Conservation (phyloP, 2,888 invertebrate species). For the Galeopsomyia nigrocyanea region DNA sequence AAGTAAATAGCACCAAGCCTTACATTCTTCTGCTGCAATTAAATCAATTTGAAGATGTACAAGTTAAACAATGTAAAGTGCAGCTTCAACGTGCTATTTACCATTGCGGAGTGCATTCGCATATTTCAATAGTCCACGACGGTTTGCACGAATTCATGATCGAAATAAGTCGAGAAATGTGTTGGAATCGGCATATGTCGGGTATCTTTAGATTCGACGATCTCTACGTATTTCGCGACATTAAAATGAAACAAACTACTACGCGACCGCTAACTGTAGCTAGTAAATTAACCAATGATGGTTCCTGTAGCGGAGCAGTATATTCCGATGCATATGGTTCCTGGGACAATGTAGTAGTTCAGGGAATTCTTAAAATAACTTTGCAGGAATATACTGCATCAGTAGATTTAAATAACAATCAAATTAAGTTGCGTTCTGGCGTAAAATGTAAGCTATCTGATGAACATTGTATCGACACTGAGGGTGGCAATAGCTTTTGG, state of each 20-base stretch:
- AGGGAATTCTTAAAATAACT: slow-evolving; percentile 20
- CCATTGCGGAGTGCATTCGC: slow-evolving; percentile 47
- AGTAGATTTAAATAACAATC: too few relatives aligned
- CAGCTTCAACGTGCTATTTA: slow-evolving; percentile 26
- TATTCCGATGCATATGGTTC: slow-evolving; percentile 44
- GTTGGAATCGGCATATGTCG: not conserved
- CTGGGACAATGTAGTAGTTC: slow-evolving; percentile 49
- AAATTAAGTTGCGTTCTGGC: too few relatives aligned
- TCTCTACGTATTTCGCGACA: slow-evolving; percentile 35
- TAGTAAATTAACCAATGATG: not conserved
- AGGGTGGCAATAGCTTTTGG: too few relatives aligned
- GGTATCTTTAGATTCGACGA: slow-evolving; percentile 10
- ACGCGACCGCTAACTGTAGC: slow-evolving; percentile 23
- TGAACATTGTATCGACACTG: too few relatives aligned
- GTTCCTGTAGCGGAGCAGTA: slow-evolving; percentile 36
- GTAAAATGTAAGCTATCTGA: too few relatives aligned
- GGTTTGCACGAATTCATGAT: slow-evolving; percentile 41
- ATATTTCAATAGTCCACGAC: slow-evolving; percentile 27
- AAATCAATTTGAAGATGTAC: slow-evolving; percentile 8
- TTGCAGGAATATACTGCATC: slow-evolving; percentile 29
- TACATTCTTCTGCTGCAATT: slow-evolving; percentile 40
- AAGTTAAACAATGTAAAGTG: slow-evolving; percentile 43
- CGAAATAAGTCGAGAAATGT: slow-evolving; percentile 12
- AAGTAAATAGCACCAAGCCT: not conserved
- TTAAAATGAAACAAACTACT: slow-evolving; percentile 13